Evolutionary conservation across 2,888 invertebrate genomes (phyloP).

Genomic region (Brachypterus glaber): DNA sequence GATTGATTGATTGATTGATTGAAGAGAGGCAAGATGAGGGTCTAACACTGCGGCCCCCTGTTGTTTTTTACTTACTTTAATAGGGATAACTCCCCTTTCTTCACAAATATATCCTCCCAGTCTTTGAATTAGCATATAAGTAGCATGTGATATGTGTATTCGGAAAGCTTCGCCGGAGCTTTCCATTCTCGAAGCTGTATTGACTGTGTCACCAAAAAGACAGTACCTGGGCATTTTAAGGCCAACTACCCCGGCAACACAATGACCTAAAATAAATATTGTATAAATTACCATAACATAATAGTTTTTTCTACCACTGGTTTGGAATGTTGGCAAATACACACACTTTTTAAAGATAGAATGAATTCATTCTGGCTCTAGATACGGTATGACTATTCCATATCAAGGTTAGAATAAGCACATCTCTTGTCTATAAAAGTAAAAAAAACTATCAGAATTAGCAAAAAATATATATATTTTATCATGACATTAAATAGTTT

Average conservation of each 20-base stretch:
- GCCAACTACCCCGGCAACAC: slow-evolving; percentile 76
- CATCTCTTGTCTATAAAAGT: too few species aligned
- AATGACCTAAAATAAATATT: slow-evolving; percentile 46
- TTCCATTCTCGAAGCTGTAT: slow-evolving; percentile 75
- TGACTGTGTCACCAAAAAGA: slow-evolving; percentile 75
- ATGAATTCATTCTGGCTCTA: too few species aligned
- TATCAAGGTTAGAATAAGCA: too few species aligned
- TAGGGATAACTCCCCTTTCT: slow-evolving; percentile 61
- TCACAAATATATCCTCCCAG: slow-evolving; percentile 64
- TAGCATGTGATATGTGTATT: slow-evolving; percentile 67
- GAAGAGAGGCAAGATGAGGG: too few species aligned
- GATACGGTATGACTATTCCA: too few species aligned
- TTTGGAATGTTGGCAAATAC: too few species aligned
- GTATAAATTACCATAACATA: not conserved
- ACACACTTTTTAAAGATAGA: too few species aligned
- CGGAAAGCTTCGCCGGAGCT: slow-evolving; percentile 63
- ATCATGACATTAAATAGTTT: too few species aligned
- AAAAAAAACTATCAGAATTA: too few species aligned
- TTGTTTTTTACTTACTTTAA: slow-evolving; percentile 61
- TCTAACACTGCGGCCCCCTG: too few species aligned
- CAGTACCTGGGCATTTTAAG: slow-evolving; percentile 77
- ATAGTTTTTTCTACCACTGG: not conserved
- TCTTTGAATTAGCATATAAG: slow-evolving; percentile 55
- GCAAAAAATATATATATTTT: too few species aligned
- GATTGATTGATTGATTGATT: too few species aligned